Base-by-base conservation (phyloP, 2,113 vertebrate genomes). In the Varanus komodoensis region DNA sequence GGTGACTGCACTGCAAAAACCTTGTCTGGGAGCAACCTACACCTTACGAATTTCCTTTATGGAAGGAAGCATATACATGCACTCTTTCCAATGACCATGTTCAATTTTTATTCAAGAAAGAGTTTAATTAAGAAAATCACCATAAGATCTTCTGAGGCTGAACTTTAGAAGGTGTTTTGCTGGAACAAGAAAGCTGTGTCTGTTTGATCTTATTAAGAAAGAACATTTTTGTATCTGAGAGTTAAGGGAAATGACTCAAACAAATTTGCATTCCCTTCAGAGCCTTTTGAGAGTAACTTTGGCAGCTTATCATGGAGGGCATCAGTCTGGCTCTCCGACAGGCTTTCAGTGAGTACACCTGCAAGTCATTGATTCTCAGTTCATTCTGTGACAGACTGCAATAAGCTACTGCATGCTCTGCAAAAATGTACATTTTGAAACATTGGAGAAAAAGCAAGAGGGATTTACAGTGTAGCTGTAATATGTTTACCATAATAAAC, bases 281-380 rank as follows among this genome's bases (percentile, higher is more conserved):
- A 88, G 94, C 93, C 89, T 69, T 93, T 90, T 44, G 84, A 64
- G 52, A 90, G 92, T 92, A 93, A 90, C 87, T 95, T 92, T 89
- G 94, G 94, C 92, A 94, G 92, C 92, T 95, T 93, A 89, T 92
- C 81, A 87, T 93, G 81, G 89, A 95, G 93, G 94, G 93, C 93
- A 95, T 91, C 0, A 0, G 91, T 90, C 91, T 95, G 94, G 93
- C 89, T 89, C 73, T 84, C 78, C 83, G 89, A 94, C 92, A 95
- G 93, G 88, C 69, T 1, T 0, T 90, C 94, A 95, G 83, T 92
- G 91, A 94, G 77, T 81, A 92, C 89, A 85, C 95, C 94, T 93
- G 94, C 92, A 92, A 95, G 95, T 93, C 91, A 96, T 92, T 91
- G 94, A 94, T 94, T 92, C 91, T 81, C 71, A 92, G 52, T 84